Evolutionary conservation across 2,113 vertebrate genomes (phyloP), one percentile per base, ranked within the genome.

Genomic region (Cairina moschata): DNA sequence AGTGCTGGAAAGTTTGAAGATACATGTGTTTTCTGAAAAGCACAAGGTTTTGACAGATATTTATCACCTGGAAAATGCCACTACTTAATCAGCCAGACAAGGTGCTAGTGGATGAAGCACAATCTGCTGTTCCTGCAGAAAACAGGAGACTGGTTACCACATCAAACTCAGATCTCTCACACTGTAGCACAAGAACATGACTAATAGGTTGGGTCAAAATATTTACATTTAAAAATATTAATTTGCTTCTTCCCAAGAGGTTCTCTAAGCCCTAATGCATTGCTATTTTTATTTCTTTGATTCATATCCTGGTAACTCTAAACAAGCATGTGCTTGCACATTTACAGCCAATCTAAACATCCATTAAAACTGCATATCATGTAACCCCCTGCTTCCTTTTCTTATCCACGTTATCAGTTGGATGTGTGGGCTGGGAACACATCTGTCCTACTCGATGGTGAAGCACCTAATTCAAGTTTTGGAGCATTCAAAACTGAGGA

Each of bases 201-300:
- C 59, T 96, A 94, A 96, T 73, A 79, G 66, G 36, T 48, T 86
- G 26, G 71, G 34, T 95, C 77, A 92, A 95, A 95, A 95, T 93
- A 95, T 96, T 97, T 96, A 93, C 71, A 60, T 89, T 96, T 79
- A 46, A 83, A 96, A 95, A 83, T 90, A 95, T 92, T 85, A 91
- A 94, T 87, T 87, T 95, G n/a, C 78, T 92, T 83, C 74, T 96
- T 91, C 86, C 83, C 77, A 89, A 91, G 86, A 92, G 74, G 58
- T 82, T 91, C n/a, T 74, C 84, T 69, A 66, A 96, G 83, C 86
- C 71, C 76, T 96, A 91, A 95, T 94, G 81, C 84, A 96, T 50
- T 77, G 86, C 77, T 96, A 73, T 83, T 96, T 97, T 94, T 96
- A 91, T 87, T 80, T 90, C 76, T 91, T 96, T 94, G 92, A 94